Evolutionary conservation across 2,113 vertebrate species (phyloP).

Genomic region (Istiophorus platypterus): DNA sequence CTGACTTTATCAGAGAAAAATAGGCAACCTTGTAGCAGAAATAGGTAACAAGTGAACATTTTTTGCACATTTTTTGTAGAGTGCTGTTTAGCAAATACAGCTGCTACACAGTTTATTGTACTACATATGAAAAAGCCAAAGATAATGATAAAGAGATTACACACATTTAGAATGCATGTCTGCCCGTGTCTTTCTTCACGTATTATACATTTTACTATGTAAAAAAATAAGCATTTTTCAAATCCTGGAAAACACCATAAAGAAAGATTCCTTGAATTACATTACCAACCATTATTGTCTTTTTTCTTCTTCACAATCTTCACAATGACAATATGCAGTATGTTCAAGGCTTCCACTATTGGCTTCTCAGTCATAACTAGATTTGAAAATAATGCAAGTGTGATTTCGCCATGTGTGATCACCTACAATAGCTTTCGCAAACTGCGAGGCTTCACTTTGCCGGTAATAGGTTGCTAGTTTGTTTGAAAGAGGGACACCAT

Average conservation of each 20-base stretch:
- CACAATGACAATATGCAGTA: conserved; percentile 1
- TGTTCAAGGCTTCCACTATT: not conserved
- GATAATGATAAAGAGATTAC: not conserved
- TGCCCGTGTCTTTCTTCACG: not conserved
- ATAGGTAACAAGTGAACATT: not conserved
- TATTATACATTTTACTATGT: not conserved
- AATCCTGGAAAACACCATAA: not conserved
- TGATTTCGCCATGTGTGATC: conserved; percentile 19
- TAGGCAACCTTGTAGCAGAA: conserved; percentile 10
- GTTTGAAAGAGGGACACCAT: not conserved
- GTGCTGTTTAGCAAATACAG: conserved; percentile 1
- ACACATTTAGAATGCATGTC: not conserved
- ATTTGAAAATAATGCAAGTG: conserved; percentile 29
- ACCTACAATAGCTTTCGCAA: conserved; percentile 15
- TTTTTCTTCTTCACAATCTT: conserved; percentile 12
- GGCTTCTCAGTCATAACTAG: conserved; percentile 51
- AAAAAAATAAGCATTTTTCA: not conserved
- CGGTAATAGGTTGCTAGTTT: not conserved
- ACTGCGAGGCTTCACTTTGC: not conserved
- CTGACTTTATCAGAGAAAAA: not conserved
- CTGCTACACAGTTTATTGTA: too few relatives aligned
- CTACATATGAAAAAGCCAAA: not conserved
- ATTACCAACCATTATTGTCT: conserved; percentile 21
- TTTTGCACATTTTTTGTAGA: not conserved
- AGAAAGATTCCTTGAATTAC: not conserved